Percentiles rank a stretch among this genome's conserved stretches.
Evolutionary conservation across 2,888 invertebrate species (phyloP).

Genomic region (Eupithecia vulgata): DNA sequence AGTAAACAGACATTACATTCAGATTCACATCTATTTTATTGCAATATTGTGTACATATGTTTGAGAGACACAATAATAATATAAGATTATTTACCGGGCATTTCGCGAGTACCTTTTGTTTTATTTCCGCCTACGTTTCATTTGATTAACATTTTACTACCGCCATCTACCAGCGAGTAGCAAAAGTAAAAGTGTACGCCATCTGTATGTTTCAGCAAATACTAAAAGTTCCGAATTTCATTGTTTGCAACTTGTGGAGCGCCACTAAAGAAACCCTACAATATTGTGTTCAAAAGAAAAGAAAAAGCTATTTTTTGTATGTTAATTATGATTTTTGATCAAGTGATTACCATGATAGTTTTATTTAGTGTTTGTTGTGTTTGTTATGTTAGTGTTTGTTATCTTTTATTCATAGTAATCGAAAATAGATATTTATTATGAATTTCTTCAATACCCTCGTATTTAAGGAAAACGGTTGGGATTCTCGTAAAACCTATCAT

Average conservation of each 20-base stretch:
- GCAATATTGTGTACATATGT: too few relatives aligned
- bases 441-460: neutral
- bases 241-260: neutral
- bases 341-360: neutral
- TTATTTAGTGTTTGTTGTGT: too few relatives aligned
- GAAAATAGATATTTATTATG: neutral
- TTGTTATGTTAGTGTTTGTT: neutral
- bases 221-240: conserved; percentile 23
- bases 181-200: conserved; percentile 52
- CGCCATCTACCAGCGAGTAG: conserved; percentile 65
- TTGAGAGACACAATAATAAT: too few relatives aligned
- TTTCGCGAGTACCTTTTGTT: too few relatives aligned
- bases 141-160: neutral
- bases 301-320: neutral
- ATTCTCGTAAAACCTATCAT: neutral
- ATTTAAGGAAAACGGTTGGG: neutral
- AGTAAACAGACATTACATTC: neutral
- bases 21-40: too few relatives aligned
- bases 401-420: neutral
- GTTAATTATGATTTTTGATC: neutral
- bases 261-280: neutral
- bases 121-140: too few relatives aligned
- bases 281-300: neutral
- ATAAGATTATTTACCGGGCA: too few relatives aligned
- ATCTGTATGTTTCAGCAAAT: conserved; percentile 50